Evolutionary conservation across 2,888 invertebrate species (phyloP).

Genomic region (Branchinecta sandiegonensis): DNA sequence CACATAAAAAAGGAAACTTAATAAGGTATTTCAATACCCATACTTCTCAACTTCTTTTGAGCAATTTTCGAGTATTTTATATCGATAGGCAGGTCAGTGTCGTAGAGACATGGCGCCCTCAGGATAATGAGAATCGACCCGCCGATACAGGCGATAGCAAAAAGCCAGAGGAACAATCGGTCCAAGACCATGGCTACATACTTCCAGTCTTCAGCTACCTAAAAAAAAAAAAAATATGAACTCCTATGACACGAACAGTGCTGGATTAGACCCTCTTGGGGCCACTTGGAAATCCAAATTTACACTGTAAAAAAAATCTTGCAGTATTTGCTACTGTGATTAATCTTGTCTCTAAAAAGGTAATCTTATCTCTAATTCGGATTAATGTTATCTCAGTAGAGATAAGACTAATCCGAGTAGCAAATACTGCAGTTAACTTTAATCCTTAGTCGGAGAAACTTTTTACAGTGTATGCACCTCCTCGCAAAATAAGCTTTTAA

Average conservation of each 20-base stretch:
- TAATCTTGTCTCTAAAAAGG: too few species aligned
- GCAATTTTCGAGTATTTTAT: slow-evolving; percentile 80
- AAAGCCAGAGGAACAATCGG: slow-evolving; percentile 86
- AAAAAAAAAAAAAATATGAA: slow-evolving; percentile 29
- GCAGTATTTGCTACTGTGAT: too few species aligned
- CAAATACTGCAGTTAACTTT: too few species aligned
- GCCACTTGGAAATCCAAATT: too few species aligned
- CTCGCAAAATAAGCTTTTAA: too few species aligned
- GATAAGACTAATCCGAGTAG: too few species aligned
- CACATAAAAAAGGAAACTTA: slow-evolving; percentile 4
- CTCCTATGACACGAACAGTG: not conserved
- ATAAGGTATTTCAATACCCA: slow-evolving; percentile 41
- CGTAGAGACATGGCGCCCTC: slow-evolving; percentile 80
- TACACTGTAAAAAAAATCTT: too few species aligned
- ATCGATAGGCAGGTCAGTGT: slow-evolving; percentile 75
- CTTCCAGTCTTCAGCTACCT: slow-evolving; percentile 97
- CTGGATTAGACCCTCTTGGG: too few species aligned
- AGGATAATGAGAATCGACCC: slow-evolving; percentile 78
- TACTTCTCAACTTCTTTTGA: slow-evolving; percentile 72
- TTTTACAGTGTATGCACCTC: too few species aligned
- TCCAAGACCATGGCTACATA: slow-evolving; percentile 93
- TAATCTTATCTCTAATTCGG: too few species aligned
- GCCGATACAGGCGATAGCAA: slow-evolving; percentile 79
- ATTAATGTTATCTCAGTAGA: too few species aligned
- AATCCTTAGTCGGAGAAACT: too few species aligned